A percentile compares a stretch with the other conserved stretches of the same genome.
phyloP scores from a whole-genome alignment of 1,140 invertebrate species.

The Brachystomella parvula region DNA sequence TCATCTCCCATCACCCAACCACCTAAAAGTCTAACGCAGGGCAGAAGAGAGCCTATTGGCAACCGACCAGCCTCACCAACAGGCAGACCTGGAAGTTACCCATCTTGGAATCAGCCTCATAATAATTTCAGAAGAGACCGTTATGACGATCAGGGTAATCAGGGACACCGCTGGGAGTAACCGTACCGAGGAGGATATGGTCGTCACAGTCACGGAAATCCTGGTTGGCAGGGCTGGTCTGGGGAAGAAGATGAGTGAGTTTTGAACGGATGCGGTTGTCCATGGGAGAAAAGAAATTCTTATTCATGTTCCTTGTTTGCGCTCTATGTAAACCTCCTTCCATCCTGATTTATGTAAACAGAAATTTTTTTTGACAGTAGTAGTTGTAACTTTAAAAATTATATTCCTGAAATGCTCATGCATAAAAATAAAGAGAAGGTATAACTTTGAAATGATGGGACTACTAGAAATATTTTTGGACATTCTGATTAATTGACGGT shows the following conservation, averaged over 20 bases:
- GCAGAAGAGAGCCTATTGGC: no score
- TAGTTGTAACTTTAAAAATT: no score
- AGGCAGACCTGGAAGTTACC: not conserved
- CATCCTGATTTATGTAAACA: no score
- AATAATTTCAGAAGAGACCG: not conserved
- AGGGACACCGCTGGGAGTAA: not conserved
- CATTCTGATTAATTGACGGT: no score
- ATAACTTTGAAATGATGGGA: no score
- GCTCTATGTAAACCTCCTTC: not conserved
- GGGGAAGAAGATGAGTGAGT: not conserved
- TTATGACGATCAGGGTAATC: not conserved
- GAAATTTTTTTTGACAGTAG: not conserved
- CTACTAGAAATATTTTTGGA: no score
- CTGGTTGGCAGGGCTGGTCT: slow-evolving; percentile 1
- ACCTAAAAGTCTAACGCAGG: not conserved
- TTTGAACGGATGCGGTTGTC: not conserved
- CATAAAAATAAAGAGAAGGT: no score
- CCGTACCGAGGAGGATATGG: not conserved
- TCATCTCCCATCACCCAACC: not conserved
- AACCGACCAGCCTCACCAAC: not conserved
- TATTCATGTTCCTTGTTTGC: not conserved
- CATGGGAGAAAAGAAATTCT: not conserved
- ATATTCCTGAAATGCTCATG: no score
- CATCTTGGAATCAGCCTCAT: not conserved
- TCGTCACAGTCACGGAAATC: not conserved